phyloP scores from a whole-genome alignment of 2,113 vertebrate genomes.

The Hymenochirus boettgeri region DNA sequence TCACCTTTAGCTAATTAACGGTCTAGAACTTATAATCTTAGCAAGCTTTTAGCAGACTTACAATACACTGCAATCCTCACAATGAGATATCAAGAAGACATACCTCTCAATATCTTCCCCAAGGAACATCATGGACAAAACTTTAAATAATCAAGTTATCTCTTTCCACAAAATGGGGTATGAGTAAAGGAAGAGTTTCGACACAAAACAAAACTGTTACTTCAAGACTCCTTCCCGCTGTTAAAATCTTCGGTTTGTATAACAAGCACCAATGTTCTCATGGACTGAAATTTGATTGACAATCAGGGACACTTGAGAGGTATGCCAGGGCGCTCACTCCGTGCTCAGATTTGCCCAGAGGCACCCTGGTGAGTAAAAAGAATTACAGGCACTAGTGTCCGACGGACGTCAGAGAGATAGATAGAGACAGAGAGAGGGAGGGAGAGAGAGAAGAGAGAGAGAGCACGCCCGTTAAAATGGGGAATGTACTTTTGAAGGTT shows the following conservation, averaged over 20 bases:
- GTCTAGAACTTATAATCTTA: constrained; percentile 23
- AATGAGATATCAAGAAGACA: constrained; percentile 33
- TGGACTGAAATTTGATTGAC: constrained; percentile 41
- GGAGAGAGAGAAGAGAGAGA: constrained; percentile 27
- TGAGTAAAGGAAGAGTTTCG: constrained; percentile 42
- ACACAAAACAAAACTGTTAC: constrained; percentile 42
- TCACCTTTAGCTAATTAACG: no score
- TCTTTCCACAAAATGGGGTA: constrained; percentile 43
- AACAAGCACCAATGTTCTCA: constrained; percentile 43
- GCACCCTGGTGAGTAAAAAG: constrained; percentile 74
- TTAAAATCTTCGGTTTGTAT: constrained; percentile 43
- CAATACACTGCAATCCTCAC: constrained; percentile 33
- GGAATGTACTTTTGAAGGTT: constrained; percentile 71
- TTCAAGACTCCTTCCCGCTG: constrained; percentile 40
- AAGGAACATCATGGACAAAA: constrained; percentile 43
- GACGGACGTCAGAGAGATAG: constrained; percentile 81
- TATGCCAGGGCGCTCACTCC: constrained; percentile 71
- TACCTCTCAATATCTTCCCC: constrained; percentile 40
- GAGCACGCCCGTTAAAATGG: constrained; percentile 71
- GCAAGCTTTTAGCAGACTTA: constrained; percentile 21
- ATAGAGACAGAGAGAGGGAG: constrained; percentile 60
- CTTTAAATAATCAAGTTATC: constrained; percentile 43
- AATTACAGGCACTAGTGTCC: constrained; percentile 83
- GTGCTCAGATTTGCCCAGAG: constrained; percentile 71
- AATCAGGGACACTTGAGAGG: constrained; percentile 52